These are phyloP conservation scores for Cheilosia pagana DNA, from an alignment of 2,888 invertebrate genomes.

Conservation along the genomic window DNA sequence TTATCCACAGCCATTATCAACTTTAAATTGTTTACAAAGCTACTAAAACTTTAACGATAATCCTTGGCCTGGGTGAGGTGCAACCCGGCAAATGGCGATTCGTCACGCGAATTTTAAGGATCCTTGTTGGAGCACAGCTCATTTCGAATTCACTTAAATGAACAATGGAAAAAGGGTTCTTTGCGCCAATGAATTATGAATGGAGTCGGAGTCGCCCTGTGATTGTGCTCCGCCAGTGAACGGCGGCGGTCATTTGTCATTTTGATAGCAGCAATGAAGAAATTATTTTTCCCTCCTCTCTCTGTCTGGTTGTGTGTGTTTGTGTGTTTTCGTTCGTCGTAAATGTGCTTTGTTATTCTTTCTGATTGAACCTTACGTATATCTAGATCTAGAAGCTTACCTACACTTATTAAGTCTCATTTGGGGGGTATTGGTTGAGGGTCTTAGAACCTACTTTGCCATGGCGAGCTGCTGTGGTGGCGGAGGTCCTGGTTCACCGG, in stretches of 20 bases:
- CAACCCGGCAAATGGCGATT: slow-evolving; percentile 54
- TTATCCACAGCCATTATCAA: slow-evolving; percentile 64
- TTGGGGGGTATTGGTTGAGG: slow-evolving; percentile 19
- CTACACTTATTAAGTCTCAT: slow-evolving; percentile 71
- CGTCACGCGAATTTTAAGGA: slow-evolving; percentile 69
- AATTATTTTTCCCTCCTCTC: slow-evolving; percentile 44
- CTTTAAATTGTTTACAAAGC: slow-evolving; percentile 73
- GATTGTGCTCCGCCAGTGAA: slow-evolving; percentile 31
- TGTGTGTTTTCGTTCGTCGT: slow-evolving; percentile 8
- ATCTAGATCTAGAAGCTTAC: slow-evolving; percentile 69
- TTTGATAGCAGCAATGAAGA: slow-evolving; percentile 65
- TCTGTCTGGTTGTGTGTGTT: slow-evolving; percentile 14
- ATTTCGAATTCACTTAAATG: slow-evolving; percentile 60
- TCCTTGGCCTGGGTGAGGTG: slow-evolving; percentile 23
- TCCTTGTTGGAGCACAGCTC: slow-evolving; percentile 21
- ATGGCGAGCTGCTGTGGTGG: slow-evolving; percentile 62
- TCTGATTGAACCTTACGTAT: slow-evolving; percentile 54
- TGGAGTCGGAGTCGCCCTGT: slow-evolving; percentile 35
- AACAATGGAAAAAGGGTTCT: slow-evolving; percentile 57
- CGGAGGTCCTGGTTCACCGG: slow-evolving; percentile 82
- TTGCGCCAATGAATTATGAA: slow-evolving; percentile 65
- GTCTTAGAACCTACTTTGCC: slow-evolving; percentile 51
- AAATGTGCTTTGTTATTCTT: slow-evolving; percentile 13
- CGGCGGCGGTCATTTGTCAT: slow-evolving; percentile 62
- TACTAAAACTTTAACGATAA: slow-evolving; percentile 72